A percentile compares a stretch with the other conserved stretches of the same genome.
These are phyloP conservation scores for Actenoides hombroni DNA, from an alignment of 2,113 vertebrate species.

Conservation along the genomic window DNA sequence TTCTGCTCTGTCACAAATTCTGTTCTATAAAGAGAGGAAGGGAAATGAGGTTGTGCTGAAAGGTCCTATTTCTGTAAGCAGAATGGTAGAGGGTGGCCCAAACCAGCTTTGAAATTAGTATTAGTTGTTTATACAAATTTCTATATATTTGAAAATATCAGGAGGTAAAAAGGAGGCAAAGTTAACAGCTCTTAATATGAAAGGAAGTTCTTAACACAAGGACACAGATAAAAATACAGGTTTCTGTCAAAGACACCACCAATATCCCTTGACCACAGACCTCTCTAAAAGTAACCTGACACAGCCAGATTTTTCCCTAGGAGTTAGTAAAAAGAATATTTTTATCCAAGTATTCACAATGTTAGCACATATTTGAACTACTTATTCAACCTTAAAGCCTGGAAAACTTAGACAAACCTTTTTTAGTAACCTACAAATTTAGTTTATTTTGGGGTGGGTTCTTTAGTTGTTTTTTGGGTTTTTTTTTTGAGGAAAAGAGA, in stretches of 20 bases:
- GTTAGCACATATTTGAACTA: background rate
- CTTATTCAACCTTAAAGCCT: background rate
- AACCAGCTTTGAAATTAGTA: background rate
- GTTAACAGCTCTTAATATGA: background rate
- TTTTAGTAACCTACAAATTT: background rate
- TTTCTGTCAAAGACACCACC: background rate
- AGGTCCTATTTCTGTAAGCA: accelerated
- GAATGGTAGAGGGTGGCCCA: background rate
- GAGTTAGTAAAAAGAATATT: background rate
- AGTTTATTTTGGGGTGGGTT: background rate
- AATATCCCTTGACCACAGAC: background rate
- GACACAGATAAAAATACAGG: background rate
- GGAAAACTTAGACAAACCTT: background rate
- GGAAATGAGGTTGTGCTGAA: background rate
- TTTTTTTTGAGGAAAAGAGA: background rate
- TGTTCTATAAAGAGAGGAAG: background rate
- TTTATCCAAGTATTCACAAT: background rate
- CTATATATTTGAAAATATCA: background rate
- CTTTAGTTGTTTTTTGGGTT: background rate
- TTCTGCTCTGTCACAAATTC: background rate
- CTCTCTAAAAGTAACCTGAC: background rate
- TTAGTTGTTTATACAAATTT: background rate
- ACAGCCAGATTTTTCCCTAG: background rate
- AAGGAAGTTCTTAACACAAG: background rate
- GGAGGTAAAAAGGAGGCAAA: background rate